Evolutionary conservation across 2,113 vertebrate species (phyloP), one percentile per base, ranked within the genome.

Genomic region (Gymnobelideus leadbeateri): DNA sequence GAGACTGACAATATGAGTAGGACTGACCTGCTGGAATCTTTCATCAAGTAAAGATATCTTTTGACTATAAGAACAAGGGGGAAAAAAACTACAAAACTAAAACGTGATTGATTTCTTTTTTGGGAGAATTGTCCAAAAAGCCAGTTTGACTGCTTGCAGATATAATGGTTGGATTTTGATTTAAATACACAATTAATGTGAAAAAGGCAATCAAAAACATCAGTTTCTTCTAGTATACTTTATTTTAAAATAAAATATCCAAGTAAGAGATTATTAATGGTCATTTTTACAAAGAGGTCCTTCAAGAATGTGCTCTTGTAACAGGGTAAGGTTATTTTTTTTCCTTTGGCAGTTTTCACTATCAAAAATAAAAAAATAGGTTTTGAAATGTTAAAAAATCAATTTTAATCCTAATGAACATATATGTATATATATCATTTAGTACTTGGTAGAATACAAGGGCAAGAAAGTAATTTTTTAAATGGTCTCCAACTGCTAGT

Each of bases 131-230:
- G 91, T 47, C 9, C 0, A 51, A 77, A 5, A 91, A 16, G 90
- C 43, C 96, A 94, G 6, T 97, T 96, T 96, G 92, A 89, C 93
- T 94, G 61, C 91, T 53, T 90, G 43, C 1, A 97, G 47, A 95
- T 94, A 24, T 92, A 97, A 53, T n/a, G 94, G 91, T 31, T 94
- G 93, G 57, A 96, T 97, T 96, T 96, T 96, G 25, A 51, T 94
- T 96, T 97, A 96, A 97, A 55, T 91, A 57, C 43, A 2, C 91
- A 95, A 90, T 93, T 95, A 90, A 95, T 89, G 96, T 89, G 96
- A 96, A 94, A 77, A 84, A 61, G 28, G 19, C n/a, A 23, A 84
- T 43, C 43, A 84, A 84, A 37, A 68, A 68, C 14, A 37, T 3
- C 61, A 68, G 12, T 68, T 68, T 68, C 12, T 68, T 68, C 31